A percentile compares a stretch with the other conserved stretches of the same genome.
These are phyloP conservation scores for Eulemur rubriventer DNA, from an alignment of 2,797 vertebrate genomes.

Conservation along the genomic window DNA sequence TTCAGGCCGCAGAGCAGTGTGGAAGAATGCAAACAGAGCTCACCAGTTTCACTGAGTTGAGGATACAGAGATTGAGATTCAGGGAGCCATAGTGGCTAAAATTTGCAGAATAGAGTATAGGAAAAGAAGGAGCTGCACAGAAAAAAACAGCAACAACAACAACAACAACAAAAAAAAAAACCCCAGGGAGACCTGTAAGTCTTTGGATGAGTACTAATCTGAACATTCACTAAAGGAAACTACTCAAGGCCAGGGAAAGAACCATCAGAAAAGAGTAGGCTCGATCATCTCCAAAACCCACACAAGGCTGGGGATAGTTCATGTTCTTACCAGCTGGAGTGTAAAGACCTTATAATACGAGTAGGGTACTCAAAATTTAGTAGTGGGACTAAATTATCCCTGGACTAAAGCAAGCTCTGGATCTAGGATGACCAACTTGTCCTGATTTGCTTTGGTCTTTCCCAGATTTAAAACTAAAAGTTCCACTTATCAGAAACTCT, in stretches of 20 bases:
- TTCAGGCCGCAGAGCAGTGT: background rate
- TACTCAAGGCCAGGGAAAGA: background rate
- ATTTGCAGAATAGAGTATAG: background rate
- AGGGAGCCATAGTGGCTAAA: background rate
- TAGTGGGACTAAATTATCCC: background rate
- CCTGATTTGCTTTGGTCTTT: background rate
- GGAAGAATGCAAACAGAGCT: background rate
- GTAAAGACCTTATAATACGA: background rate
- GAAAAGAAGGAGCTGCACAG: background rate
- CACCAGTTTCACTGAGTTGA: background rate
- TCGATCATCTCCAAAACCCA: background rate
- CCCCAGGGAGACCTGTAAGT: background rate
- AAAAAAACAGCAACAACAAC: background rate
- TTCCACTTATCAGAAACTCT: background rate
- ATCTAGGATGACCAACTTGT: background rate
- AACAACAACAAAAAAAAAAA: background rate
- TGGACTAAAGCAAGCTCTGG: background rate
- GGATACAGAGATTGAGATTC: background rate
- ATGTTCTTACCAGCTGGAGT: background rate
- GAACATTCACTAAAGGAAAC: background rate
- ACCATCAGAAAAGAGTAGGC: background rate
- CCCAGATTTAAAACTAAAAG: background rate
- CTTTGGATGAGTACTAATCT: background rate
- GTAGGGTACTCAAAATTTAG: background rate
- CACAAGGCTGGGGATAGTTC: background rate